Evolutionary conservation across 1,140 invertebrate genomes (phyloP), one percentile per base, ranked within the genome.

Genomic region (Archivesica marissinica): DNA sequence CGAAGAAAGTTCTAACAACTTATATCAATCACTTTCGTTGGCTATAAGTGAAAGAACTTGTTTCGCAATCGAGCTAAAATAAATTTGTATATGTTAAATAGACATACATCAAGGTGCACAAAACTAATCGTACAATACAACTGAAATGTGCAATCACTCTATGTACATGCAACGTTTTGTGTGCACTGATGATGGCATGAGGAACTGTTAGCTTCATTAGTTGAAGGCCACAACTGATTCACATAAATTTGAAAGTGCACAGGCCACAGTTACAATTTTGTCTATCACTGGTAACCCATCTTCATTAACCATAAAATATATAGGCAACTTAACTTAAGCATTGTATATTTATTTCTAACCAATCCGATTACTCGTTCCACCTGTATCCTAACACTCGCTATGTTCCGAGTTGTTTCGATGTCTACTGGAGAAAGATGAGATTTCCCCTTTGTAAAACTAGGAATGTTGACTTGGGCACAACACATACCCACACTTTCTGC

Each of bases 291-390:
- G 76, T 2, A 68, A 41, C n/a, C 35, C 28, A 30, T 30, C 23
- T 20, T 80, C 33, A 66, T 39, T 70, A 20, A 76, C 56, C 0
- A 87, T 13, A 54, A 70, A 88, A 39, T 88, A 82, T 33, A 87
- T 82, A 7, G 83, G 88, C 15, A 89, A n/a, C 17, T 28, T 87
- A 28, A 76, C 78, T 39, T 83, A 59, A 87, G 39, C 0, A 89
- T 87, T 2, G 78, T 87, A 44, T 87, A 89, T 59, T 87, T 87
- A 15, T 89, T 85, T 15, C 86, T 23, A 6, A 86, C 68, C 30
- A 89, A 39, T 52, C 83, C 79, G n/a, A 87, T 80, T n/a, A n/a
- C n/a, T 50, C 78, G 68, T 41, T 89, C 86, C 0, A 89, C 79
- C 64, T 89, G 82, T 17, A 87, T 87, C n/a, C 85, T 68, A 17